Evolutionary conservation across 2,113 vertebrate genomes (phyloP), one percentile per base, ranked within the genome.

Genomic region (Protobothrops flavoviridis): DNA sequence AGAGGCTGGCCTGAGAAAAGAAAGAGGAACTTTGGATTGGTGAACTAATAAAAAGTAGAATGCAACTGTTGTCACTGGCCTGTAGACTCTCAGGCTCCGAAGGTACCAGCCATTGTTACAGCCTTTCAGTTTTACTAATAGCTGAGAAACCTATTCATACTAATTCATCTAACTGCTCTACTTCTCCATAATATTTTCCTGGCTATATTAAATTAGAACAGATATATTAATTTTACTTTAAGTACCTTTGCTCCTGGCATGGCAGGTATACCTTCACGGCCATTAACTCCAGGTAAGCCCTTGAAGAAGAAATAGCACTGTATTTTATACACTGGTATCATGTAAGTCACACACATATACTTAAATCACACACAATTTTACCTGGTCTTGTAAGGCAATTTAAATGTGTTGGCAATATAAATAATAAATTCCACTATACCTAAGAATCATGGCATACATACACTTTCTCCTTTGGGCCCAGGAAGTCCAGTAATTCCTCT

Each of bases 241-340:
- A n/a, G 88, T 98, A 99, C 99, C 98, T 99, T 99, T 97, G 97
- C 89, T 96, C 99, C 99, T 0, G 99, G 99, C 98, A 99, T 98
- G 95, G 99, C 99, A 96, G 99, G 99, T 89, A 99, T 99, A 92
- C 99, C 99, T 69, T 99, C 99, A 59, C 98, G 98, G 4, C 98
- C 99, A 90, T 99, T 98, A 0, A 99, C 97, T 89, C 99, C 99
- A 1, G 99, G 98, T 95, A 99, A 98, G 15, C 99, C 99, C 99
- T 99, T 91, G 57, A 95, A 74, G 95, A 26, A 91, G 9, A 94
- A 61, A 95, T 61, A 94, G 39, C 15, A 95, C 53, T 59, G 29
- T 64, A 26, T 90, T 26, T 85, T 26, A 92, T 24, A 69, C 7
- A 6, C 15, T 56, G 52, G 12, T 29, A 59, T 88, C 53, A 52